Base-by-base conservation (phyloP, 2,888 invertebrate species). In the Pheosia tremula region DNA sequence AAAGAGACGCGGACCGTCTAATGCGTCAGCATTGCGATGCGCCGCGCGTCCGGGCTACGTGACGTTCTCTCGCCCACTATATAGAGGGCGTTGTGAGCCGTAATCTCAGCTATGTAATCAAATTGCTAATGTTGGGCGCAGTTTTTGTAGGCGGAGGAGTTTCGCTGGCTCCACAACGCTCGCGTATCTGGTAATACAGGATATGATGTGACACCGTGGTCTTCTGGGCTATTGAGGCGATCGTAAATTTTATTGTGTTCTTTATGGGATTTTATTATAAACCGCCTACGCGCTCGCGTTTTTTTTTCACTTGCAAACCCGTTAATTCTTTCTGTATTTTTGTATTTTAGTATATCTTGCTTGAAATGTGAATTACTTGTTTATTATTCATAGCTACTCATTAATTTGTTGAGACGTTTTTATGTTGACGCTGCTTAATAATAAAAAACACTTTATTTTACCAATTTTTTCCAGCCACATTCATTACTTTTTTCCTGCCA, bases 91-190 rank as follows among this genome's bases (percentile, higher is more conserved):
- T 77, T 68, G 72, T 69, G 71, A 71, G 62, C 65, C 69, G 75
- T 81, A 84, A 86, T 86, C 85, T 83, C 80, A 68, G 66, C 72
- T 69, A 78, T 76, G 77, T 78, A 75, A 86, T 87, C 84, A 78
- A 80, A 83, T 85, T 84, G 81, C 72, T 82, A 80, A 82, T 81
- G 79, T 65, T 73, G 67, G 74, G 77, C 74, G 77, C 78, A 72
- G 67, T 70, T 79, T 75, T 75, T 74, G 78, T 79, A 74, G 74
- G 73, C 69, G 66, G 62, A 57, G 58, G 55, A 61, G 59, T 66
- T 67, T 70, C 50, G 56, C 13, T 55, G 52, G 59, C 66, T 66
- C 60, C 43, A 50, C 38, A 7, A 5, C 50, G 56, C 45, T 10
- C 2, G 45, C 8, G 39, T 37, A 60, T 60, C 61, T 61, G 56